These are phyloP conservation scores for Chinchilla lanigera DNA, from an alignment of 2,113 vertebrate genomes.

Conservation along the genomic window DNA sequence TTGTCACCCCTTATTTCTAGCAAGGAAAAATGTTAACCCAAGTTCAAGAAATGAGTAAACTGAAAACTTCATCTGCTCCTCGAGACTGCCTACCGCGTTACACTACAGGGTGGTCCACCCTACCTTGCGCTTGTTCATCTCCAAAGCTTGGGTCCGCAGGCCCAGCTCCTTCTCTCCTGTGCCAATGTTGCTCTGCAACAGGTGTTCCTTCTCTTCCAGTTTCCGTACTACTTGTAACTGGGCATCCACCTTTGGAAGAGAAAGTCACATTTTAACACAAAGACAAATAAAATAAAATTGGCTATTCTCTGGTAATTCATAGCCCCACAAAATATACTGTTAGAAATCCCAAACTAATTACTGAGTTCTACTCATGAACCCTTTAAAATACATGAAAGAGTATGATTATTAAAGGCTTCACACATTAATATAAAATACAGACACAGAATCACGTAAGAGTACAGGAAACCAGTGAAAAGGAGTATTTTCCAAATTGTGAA, in stretches of 20 bases:
- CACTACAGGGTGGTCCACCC: not conserved
- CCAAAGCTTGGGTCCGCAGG: constrained; percentile 95
- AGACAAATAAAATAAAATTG: not conserved
- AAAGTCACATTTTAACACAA: constrained; percentile 31
- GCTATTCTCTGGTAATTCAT: not conserved
- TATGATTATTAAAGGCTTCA: not conserved
- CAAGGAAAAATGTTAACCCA: not conserved
- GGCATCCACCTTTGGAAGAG: constrained; percentile 92
- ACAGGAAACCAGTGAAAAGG: constrained; percentile 21
- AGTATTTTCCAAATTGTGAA: constrained; percentile 33
- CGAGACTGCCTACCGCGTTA: not conserved
- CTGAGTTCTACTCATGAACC: not conserved
- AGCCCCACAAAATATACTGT: not conserved
- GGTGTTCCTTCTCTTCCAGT: constrained; percentile 97
- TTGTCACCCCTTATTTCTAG: not conserved
- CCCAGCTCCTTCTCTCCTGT: constrained; percentile 96
- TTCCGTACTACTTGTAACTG: constrained; percentile 97
- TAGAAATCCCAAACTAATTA: constrained; percentile 34
- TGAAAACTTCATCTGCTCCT: not conserved
- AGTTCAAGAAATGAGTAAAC: not conserved
- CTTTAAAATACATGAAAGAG: constrained; percentile 32
- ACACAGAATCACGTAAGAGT: not conserved
- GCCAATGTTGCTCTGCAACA: constrained; percentile 97
- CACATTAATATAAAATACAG: constrained; percentile 4
- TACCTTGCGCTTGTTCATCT: constrained; percentile 99